Base-by-base conservation (phyloP, 2,113 vertebrate species). In the Myrmecophaga tridactyla region DNA sequence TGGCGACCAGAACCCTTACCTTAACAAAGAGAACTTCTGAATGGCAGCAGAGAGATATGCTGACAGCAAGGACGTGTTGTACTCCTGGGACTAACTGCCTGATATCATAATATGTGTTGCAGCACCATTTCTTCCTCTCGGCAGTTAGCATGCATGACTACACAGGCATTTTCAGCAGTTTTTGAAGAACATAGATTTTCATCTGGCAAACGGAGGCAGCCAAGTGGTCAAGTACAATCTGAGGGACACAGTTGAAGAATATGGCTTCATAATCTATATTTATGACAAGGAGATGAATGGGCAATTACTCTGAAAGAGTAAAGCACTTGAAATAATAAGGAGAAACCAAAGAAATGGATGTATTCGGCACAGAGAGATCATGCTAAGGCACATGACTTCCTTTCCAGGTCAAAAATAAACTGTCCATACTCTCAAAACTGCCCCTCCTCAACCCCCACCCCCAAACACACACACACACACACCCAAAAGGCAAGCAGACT, bases 1-100 rank as follows among this genome's bases (percentile, higher is more conserved):
- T 56, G 58, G 51, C 8, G 39, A 86, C 34, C 21, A 83, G 76
- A 77, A 78, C 18, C 21, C 14, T 84, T 63, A 56, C 69, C 77
- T 86, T 81, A 51, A 83, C 87, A 92, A 58, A 94, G 65, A 94
- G 95, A 72, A 43, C 94, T 88, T 89, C 87, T 94, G 60, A 70
- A 86, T 6, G n/a, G 46, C 83, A 62, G 85, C 48, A 93, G 82
- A 90, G 84, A 91, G 36, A 72, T 84, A 78, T 69, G 84, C 84
- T 43, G 84, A 81, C 41, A 77, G 46, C 51, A 48, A 92, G 90
- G 60, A 75, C 87, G 12, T 12, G 20, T 39, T 11, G 0, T 2
- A 12, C 78, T 58, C 58, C 87, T 29, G 82, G 92, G 86, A 95
- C 51, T 29, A 77, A 20, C 60, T 58, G 65, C 62, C 65, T 83